A percentile compares a stretch with the other conserved stretches of the same genome.
These are phyloP conservation scores for Gambusia yucatana DNA, from an alignment of 2,797 vertebrate genomes.

Conservation along the genomic window DNA sequence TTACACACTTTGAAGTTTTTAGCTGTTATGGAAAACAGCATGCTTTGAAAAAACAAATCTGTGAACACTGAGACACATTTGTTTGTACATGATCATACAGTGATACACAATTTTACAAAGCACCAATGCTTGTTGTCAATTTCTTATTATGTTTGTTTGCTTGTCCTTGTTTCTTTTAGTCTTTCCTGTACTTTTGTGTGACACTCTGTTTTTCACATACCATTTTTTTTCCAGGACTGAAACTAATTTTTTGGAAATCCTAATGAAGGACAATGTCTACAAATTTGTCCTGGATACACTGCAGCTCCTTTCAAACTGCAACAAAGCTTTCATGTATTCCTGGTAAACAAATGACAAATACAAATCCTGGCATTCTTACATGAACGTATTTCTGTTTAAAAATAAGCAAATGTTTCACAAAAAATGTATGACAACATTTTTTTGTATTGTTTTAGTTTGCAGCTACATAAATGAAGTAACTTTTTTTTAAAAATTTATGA, in stretches of 20 bases:
- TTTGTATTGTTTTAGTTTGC: background rate
- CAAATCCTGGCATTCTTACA: background rate
- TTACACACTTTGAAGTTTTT: slow-evolving; percentile 3
- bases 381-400: background rate
- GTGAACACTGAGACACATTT: background rate
- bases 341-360: background rate
- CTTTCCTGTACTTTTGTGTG: background rate
- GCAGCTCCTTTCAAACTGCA: background rate
- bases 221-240: background rate
- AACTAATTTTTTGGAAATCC: background rate
- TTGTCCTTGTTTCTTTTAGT: background rate
- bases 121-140: background rate
- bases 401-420: background rate
- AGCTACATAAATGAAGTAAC: background rate
- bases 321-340: background rate
- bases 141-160: background rate
- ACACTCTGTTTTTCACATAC: background rate
- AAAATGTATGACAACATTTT: background rate
- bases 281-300: background rate
- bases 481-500: background rate
- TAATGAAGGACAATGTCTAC: background rate
- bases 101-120: background rate
- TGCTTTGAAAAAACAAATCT: slow-evolving; percentile 11
- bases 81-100: background rate
- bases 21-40: background rate